Evolutionary conservation across 2,888 invertebrate species (phyloP).

Genomic region (Byasa hedistus): DNA sequence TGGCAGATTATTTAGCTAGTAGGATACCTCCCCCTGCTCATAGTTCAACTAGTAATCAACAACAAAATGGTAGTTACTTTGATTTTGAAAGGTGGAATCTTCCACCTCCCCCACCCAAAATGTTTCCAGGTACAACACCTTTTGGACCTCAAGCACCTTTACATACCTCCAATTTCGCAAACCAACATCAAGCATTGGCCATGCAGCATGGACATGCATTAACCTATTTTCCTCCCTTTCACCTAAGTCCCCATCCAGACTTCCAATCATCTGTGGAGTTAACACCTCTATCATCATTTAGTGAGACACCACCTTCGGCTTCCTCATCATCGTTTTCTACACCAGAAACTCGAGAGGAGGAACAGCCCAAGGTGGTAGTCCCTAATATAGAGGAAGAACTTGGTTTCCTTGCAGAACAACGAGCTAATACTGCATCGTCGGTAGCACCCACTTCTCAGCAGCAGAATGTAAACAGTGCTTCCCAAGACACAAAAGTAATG

Average conservation of each 20-base stretch:
- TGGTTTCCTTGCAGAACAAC: constrained; percentile 86
- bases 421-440: constrained; percentile 73
- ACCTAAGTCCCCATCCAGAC: constrained; percentile 85
- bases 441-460: constrained; percentile 77
- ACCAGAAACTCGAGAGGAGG: constrained; percentile 82
- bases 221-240: constrained; percentile 89
- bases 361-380: constrained; percentile 90
- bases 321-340: constrained; percentile 79
- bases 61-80: constrained; percentile 86
- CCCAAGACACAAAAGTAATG: constrained; percentile 76
- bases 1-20: constrained; percentile 79
- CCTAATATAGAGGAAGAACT: constrained; percentile 94
- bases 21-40: constrained; percentile 87
- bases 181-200: constrained; percentile 83
- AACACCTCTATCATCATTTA: constrained; percentile 80
- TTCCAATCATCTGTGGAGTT: constrained; percentile 84
- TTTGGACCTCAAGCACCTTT: constrained; percentile 80
- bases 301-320: constrained; percentile 80
- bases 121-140: constrained; percentile 82
- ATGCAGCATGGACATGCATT: constrained; percentile 85
- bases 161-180: constrained; percentile 77
- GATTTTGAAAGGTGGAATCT: constrained; percentile 91
- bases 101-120: constrained; percentile 84
- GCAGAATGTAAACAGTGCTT: constrained; percentile 71
- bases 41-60: constrained; percentile 80